Conservation (phyloP, 2,888 invertebrate species). For the Platycheirus albimanus region DNA sequence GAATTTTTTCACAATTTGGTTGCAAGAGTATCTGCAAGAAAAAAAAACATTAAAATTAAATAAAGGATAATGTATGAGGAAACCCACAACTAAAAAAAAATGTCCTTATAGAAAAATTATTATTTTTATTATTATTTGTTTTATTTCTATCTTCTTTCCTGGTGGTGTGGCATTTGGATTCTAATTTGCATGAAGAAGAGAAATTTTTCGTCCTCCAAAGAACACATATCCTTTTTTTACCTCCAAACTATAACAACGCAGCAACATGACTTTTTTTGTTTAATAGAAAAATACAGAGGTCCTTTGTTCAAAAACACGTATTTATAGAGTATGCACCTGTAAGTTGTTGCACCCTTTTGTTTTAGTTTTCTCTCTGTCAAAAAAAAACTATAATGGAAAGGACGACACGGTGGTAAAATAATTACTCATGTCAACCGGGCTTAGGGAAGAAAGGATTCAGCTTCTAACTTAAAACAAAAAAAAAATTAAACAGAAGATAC, state of each 20-base stretch:
- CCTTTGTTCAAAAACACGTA: constrained; percentile 29
- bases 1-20: constrained; percentile 87
- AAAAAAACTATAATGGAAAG: constrained; percentile 19
- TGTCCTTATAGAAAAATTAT: constrained; percentile 24
- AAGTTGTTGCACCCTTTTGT: constrained; percentile 50
- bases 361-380: too few relatives aligned
- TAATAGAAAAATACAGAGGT: constrained; percentile 31
- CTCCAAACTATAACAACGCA: too few relatives aligned
- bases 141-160: background rate
- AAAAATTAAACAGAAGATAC: constrained; percentile 28
- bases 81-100: background rate
- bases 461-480: constrained; percentile 51
- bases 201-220: background rate
- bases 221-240: too few relatives aligned
- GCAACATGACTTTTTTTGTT: constrained; percentile 2
- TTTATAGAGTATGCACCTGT: constrained; percentile 13
- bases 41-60: background rate
- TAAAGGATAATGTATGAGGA: background rate
- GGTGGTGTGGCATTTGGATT: background rate
- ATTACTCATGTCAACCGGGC: constrained; percentile 40
- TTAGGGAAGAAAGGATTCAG: constrained; percentile 10
- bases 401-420: constrained; percentile 29
- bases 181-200: background rate
- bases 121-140: constrained; percentile 1
- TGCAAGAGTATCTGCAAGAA: constrained; percentile 85